Evolutionary conservation across 2,113 vertebrate species (phyloP).

Genomic region (Tapirus terrestris): DNA sequence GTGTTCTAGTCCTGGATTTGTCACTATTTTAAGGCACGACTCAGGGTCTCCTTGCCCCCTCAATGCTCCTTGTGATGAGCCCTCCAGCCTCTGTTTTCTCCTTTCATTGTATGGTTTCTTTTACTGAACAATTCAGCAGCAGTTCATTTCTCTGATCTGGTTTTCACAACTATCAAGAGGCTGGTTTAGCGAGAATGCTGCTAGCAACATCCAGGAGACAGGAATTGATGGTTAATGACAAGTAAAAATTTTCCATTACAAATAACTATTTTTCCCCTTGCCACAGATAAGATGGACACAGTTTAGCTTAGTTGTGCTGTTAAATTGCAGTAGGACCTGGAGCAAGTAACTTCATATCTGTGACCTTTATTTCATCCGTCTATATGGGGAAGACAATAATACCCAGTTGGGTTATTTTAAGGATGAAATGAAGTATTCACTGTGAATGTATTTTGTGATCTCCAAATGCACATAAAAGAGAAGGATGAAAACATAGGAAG

Average conservation of each 20-base stretch:
- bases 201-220: background rate
- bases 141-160: background rate
- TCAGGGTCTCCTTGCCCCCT: background rate
- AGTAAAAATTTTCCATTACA: background rate
- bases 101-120: background rate
- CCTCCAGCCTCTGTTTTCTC: background rate
- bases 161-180: background rate
- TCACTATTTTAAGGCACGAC: background rate
- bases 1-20: background rate
- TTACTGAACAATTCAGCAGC: background rate
- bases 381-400: background rate
- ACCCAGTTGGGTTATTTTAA: background rate
- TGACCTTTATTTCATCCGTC: background rate
- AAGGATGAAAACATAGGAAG: background rate
- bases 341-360: background rate
- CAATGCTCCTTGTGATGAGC: accelerated
- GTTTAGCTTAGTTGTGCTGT: background rate
- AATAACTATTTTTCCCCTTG: background rate
- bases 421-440: background rate
- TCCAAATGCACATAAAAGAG: background rate
- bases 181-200: background rate
- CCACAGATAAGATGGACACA: background rate
- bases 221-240: background rate
- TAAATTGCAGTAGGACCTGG: background rate
- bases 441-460: background rate